phyloP scores from a whole-genome alignment of 92 coral and sea anemone genomes.

The Ricordea florida region DNA sequence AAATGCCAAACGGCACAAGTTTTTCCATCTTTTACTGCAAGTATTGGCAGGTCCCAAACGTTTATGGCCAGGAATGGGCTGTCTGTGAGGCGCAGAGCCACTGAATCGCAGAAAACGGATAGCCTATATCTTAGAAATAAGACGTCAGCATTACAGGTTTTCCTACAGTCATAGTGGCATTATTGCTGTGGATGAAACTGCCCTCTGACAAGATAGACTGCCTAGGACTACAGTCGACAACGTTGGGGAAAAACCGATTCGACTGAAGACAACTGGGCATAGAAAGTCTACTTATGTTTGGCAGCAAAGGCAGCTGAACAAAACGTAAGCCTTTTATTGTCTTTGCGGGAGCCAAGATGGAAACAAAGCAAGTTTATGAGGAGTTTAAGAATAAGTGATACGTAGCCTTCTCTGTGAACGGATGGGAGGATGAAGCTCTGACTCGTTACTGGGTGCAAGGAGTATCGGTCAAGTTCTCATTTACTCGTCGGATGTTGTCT shows the following conservation, averaged over 20 bases:
- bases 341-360: conserved; percentile 37
- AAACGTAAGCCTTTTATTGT: conserved; percentile 31
- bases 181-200: conserved; percentile 54
- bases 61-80: conserved; percentile 46
- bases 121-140: conserved; percentile 44
- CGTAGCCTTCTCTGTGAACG: conserved; percentile 31
- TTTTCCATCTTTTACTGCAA: conserved; percentile 47
- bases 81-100: conserved; percentile 40
- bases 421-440: conserved; percentile 35
- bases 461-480: conserved; percentile 38
- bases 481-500: conserved; percentile 21
- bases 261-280: conserved; percentile 52
- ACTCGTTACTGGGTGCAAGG: conserved; percentile 43
- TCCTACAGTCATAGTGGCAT: conserved; percentile 44
- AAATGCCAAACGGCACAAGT: conserved; percentile 35
- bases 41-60: conserved; percentile 40
- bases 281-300: conserved; percentile 35
- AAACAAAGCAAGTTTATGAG: conserved; percentile 39
- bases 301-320: conserved; percentile 37
- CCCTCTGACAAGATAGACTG: conserved; percentile 52
- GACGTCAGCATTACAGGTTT: conserved; percentile 42
- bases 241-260: conserved; percentile 48
- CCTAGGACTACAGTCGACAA: conserved; percentile 50
- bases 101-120: conserved; percentile 44
- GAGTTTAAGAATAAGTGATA: conserved; percentile 29